Percentiles rank a stretch among this genome's conserved stretches.
phyloP scores from a whole-genome alignment of 2,888 invertebrate genomes.

The Sesamia inferens region DNA sequence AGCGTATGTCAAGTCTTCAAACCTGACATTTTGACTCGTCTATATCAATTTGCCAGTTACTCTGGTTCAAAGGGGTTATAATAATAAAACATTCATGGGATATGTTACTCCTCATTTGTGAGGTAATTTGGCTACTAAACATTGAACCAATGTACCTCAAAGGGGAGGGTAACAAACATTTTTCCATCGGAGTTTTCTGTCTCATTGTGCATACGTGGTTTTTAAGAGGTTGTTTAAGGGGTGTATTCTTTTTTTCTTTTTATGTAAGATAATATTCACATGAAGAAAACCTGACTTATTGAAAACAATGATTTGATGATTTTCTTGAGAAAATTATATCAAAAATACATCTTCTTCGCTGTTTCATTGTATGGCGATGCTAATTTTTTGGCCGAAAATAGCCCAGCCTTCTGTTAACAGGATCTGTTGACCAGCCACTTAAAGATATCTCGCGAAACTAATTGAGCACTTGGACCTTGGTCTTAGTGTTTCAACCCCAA shows the following conservation, averaged over 20 bases:
- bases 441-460: no score
- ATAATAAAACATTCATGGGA: constrained; percentile 57
- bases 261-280: not conserved
- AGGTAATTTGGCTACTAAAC: constrained; percentile 38
- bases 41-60: constrained; percentile 24
- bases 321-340: no score
- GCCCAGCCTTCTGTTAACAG: no score
- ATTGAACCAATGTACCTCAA: constrained; percentile 25
- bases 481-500: no score
- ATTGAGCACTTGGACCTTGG: no score
- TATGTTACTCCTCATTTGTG: constrained; percentile 41
- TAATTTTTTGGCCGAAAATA: no score
- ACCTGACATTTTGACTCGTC: not conserved
- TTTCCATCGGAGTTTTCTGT: constrained; percentile 7
- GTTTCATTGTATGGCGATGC: no score
- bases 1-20: not conserved
- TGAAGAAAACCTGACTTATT: no score
- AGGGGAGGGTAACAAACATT: constrained; percentile 1
- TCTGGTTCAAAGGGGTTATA: constrained; percentile 33
- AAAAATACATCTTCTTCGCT: no score
- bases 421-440: no score
- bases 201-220: not conserved
- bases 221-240: not conserved
- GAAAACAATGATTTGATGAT: no score
- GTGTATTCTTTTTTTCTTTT: not conserved